A percentile compares a stretch with the other conserved stretches of the same genome.
phyloP scores from a whole-genome alignment of 1,140 invertebrate genomes.

The Vanessa atalanta region DNA sequence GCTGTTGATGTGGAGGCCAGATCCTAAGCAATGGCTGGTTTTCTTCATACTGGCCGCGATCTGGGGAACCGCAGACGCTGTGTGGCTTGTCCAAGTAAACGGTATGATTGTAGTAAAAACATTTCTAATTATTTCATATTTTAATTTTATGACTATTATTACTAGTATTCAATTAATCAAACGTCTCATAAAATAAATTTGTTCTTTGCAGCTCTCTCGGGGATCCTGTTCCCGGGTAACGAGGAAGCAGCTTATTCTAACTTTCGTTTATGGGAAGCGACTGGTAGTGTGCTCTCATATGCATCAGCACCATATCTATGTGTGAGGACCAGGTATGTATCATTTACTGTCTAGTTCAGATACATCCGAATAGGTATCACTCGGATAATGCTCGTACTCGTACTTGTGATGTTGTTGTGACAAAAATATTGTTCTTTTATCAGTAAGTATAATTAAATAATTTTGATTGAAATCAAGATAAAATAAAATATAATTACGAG shows the following conservation, averaged over 20 bases:
- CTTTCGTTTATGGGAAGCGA: constrained; percentile 94
- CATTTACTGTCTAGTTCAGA: no score
- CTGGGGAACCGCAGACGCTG: constrained; percentile 95
- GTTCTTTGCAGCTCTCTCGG: constrained; percentile 87
- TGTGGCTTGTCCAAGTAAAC: constrained; percentile 97
- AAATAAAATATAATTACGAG: no score
- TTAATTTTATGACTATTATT: no score
- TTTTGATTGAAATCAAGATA: no score
- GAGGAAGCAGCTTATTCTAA: constrained; percentile 96
- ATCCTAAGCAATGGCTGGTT: constrained; percentile 84
- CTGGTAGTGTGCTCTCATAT: constrained; percentile 94
- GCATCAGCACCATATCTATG: constrained; percentile 89
- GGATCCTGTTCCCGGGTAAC: constrained; percentile 91
- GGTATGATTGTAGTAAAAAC: constrained; percentile 82
- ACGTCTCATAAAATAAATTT: background rate
- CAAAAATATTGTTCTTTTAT: no score
- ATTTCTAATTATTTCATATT: no score
- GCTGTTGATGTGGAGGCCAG: constrained; percentile 88
- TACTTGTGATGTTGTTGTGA: no score
- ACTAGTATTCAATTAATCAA: no score
- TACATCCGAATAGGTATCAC: no score
- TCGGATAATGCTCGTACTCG: no score
- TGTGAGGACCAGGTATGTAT: constrained; percentile 78
- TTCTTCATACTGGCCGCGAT: constrained; percentile 93
- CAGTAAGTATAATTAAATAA: no score